These are phyloP conservation scores for Tanypteryx hageni DNA, from an alignment of 2,888 invertebrate species.

Conservation along the genomic window DNA sequence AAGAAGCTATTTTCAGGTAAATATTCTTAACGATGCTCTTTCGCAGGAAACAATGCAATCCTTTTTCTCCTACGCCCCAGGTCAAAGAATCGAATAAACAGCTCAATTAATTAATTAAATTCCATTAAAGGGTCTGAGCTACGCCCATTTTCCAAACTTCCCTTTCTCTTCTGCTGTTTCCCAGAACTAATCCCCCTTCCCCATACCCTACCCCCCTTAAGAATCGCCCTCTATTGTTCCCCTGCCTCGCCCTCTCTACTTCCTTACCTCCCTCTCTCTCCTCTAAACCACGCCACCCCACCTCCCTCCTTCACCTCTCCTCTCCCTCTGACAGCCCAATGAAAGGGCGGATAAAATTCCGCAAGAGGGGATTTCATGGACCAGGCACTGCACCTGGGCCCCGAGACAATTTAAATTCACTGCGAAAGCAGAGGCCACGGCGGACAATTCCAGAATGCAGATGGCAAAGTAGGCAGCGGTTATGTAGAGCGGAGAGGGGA, in stretches of 20 bases:
- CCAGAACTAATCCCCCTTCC: neutral
- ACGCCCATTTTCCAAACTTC: constrained; percentile 2
- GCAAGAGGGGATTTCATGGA: constrained; percentile 17
- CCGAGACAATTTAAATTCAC: constrained; percentile 19
- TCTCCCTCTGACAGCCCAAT: constrained; percentile 18
- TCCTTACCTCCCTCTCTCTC: neutral
- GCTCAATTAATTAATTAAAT: constrained; percentile 17
- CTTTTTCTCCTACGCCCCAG: neutral
- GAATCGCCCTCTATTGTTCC: neutral
- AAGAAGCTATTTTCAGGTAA: neutral
- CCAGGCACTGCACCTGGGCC: constrained; percentile 27
- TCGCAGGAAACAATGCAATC: neutral
- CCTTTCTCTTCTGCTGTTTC: neutral
- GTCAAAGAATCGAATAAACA: neutral
- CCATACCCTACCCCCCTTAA: neutral
- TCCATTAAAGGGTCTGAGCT: constrained; percentile 15
- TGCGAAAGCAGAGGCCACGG: constrained; percentile 27
- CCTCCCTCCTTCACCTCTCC: neutral
- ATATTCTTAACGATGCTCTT: neutral
- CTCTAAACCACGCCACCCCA: neutral
- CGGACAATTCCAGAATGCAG: constrained; percentile 27
- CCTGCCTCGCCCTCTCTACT: neutral
- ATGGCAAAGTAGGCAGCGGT: neutral
- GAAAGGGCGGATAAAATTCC: constrained; percentile 22
- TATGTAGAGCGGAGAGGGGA: neutral